Evolutionary conservation across 2,113 vertebrate genomes (phyloP).

Genomic region (Pygoscelis antarcticus): DNA sequence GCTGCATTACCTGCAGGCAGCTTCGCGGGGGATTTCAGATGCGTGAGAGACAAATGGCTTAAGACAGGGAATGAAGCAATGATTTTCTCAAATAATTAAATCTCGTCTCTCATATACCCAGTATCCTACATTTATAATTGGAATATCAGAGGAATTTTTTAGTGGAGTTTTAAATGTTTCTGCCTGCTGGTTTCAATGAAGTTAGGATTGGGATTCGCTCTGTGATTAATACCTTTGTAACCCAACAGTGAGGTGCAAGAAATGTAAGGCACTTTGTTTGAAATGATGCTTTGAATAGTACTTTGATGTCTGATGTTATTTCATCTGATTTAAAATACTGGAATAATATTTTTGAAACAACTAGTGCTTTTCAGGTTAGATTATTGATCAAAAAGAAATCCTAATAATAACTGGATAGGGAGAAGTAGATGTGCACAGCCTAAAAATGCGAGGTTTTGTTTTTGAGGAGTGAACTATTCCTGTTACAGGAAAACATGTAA

Average conservation of each 20-base stretch:
- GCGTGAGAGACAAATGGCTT: background rate
- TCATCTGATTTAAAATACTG: background rate
- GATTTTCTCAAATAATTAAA: background rate
- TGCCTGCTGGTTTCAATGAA: background rate
- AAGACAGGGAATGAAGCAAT: background rate
- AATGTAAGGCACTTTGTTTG: background rate
- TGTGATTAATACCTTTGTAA: background rate
- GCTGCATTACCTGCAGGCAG: background rate
- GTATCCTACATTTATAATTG: background rate
- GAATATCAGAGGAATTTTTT: background rate
- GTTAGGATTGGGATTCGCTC: background rate
- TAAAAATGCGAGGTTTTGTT: background rate
- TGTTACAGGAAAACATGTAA: background rate
- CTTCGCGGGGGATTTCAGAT: background rate
- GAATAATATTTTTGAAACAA: background rate
- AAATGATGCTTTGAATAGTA: background rate
- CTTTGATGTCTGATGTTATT: background rate
- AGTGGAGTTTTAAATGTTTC: background rate
- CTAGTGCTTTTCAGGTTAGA: background rate
- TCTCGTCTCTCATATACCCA: background rate
- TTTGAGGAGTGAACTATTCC: background rate
- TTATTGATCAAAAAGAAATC: background rate
- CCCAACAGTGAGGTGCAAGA: background rate
- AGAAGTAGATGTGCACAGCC: background rate
- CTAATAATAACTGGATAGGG: background rate